Percentiles rank a stretch among this genome's conserved stretches.
Evolutionary conservation across 2,113 vertebrate species (phyloP).

Genomic region (Lepus europaeus): DNA sequence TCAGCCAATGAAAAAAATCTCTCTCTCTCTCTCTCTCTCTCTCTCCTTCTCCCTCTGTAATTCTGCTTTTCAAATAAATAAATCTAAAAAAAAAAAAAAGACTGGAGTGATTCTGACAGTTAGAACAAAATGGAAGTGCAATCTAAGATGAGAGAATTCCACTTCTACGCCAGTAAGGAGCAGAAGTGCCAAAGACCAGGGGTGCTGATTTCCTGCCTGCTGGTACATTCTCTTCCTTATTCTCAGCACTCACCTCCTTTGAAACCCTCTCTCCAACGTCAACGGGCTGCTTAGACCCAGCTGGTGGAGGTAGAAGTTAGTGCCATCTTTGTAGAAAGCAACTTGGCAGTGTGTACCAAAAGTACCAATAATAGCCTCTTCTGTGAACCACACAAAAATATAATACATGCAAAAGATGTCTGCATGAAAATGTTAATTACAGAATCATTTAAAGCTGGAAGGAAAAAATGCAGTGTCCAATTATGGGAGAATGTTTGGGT

Average conservation of each 20-base stretch:
- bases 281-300: background rate
- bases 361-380: conserved; percentile 53
- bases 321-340: conserved; percentile 1
- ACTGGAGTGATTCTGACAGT: background rate
- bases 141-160: background rate
- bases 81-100: background rate
- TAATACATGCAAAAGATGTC: conserved; percentile 53
- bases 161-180: background rate
- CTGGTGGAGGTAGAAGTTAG: background rate
- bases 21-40: too few relatives aligned
- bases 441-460: conserved; percentile 56
- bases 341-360: conserved; percentile 42
- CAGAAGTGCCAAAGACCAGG: background rate
- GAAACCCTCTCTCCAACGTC: background rate
- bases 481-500: conserved; percentile 60
- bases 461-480: conserved; percentile 21
- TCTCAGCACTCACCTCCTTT: background rate
- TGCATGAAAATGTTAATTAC: conserved; percentile 52
- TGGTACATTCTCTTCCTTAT: background rate
- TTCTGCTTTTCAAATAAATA: too few relatives aligned
- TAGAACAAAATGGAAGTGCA: background rate
- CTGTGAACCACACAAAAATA: conserved; percentile 51
- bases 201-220: background rate
- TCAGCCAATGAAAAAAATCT: too few relatives aligned
- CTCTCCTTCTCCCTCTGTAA: too few relatives aligned